phyloP scores from a whole-genome alignment of 64 coral and sea anemone species.

The Porites australiensis region DNA sequence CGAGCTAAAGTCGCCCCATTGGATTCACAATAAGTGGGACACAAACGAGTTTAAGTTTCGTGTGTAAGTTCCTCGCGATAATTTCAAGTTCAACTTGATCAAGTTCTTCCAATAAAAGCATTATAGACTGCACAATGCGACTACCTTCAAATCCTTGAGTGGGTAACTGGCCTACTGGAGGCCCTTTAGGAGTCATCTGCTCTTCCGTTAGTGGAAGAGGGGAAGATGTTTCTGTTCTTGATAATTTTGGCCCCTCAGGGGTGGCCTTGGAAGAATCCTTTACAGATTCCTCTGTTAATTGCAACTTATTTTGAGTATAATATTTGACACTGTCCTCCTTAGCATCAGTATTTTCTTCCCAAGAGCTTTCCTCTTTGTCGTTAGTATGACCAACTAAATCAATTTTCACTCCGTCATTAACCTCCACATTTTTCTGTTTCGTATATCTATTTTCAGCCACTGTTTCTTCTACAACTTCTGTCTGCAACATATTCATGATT shows the following conservation, averaged over 20 bases:
- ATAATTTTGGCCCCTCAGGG: constrained; percentile 47
- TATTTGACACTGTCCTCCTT: background rate
- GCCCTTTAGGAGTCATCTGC: constrained; percentile 69
- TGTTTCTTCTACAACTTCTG: constrained; percentile 25
- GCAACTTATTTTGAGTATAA: background rate
- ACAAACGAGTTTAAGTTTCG: constrained; percentile 88
- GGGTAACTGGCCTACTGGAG: constrained; percentile 23
- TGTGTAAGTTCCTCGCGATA: constrained; percentile 84
- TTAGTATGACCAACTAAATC: background rate
- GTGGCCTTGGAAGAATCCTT: background rate
- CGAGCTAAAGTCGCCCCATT: constrained; percentile 63
- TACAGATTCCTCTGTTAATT: background rate
- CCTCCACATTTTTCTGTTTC: constrained; percentile 33
- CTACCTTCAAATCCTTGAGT: constrained; percentile 49
- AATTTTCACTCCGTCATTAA: background rate
- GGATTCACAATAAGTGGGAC: constrained; percentile 91
- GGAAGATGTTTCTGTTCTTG: constrained; percentile 53
- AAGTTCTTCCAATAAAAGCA: constrained; percentile 90
- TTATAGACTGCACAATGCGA: constrained; percentile 81
- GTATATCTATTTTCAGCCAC: constrained; percentile 76
- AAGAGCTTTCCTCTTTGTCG: background rate
- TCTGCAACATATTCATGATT: constrained; percentile 65
- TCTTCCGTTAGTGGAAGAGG: constrained; percentile 85
- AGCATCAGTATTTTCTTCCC: background rate
- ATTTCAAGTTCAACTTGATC: constrained; percentile 94